Evolutionary conservation across 2,888 invertebrate species (phyloP).

Genomic region (Nemotelus pantherinus): DNA sequence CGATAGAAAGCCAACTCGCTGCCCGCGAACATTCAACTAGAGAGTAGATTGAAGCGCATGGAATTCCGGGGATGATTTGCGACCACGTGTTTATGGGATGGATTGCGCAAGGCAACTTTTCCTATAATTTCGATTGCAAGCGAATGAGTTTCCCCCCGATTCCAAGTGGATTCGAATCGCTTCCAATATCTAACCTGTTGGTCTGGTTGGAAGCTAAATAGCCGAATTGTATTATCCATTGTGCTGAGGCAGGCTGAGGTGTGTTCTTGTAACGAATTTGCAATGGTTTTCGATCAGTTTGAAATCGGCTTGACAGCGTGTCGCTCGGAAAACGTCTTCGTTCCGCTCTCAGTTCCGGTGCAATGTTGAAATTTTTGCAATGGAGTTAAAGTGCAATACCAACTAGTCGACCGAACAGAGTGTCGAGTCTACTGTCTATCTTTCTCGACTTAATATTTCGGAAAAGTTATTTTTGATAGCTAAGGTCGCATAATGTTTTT

Average conservation of each 20-base stretch:
- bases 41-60: too few relatives aligned
- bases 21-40: too few relatives aligned
- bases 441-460: too few relatives aligned
- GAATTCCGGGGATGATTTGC: not conserved
- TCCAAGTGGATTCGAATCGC: conserved; percentile 1
- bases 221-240: conserved; percentile 5
- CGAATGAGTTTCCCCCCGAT: conserved; percentile 7
- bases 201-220: conserved; percentile 27
- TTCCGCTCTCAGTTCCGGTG: conserved; percentile 5
- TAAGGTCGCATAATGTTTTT: too few relatives aligned
- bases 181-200: conserved; percentile 39
- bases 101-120: conserved; percentile 15
- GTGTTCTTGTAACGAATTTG: conserved; percentile 28
- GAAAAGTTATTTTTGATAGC: too few relatives aligned
- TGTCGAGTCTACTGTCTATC: too few relatives aligned
- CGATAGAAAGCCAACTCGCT: too few relatives aligned
- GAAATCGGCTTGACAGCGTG: conserved; percentile 8
- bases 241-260: conserved; percentile 15
- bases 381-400: too few relatives aligned
- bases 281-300: conserved; percentile 25
- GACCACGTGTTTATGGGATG: conserved; percentile 7
- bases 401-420: too few relatives aligned
- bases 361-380: not conserved
- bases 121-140: not conserved
- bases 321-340: conserved; percentile 1